phyloP scores from a whole-genome alignment of 1,140 invertebrate genomes.

The Diprion similis region DNA sequence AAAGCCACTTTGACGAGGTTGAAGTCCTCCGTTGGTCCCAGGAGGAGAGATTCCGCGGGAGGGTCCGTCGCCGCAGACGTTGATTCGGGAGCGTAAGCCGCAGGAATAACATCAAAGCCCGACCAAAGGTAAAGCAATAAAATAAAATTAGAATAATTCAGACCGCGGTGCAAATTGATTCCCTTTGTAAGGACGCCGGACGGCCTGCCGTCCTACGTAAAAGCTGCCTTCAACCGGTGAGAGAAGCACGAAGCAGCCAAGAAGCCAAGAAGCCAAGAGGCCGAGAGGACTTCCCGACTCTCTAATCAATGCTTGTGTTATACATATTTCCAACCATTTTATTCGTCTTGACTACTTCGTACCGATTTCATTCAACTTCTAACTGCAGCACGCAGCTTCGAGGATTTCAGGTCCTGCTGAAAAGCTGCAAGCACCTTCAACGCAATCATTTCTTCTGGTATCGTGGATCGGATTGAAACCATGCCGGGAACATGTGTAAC shows the following conservation, averaged over 20 bases:
- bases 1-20: not conserved
- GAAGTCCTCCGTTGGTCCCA: not conserved
- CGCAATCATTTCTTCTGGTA: too few species aligned
- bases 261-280: conserved; percentile 11
- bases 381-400: too few species aligned
- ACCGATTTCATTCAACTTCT: too few species aligned
- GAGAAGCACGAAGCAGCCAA: conserved; percentile 22
- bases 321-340: too few species aligned
- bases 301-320: too few species aligned
- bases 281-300: not conserved
- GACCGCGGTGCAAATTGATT: conserved; percentile 26
- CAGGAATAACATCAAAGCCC: conserved; percentile 29
- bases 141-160: conserved; percentile 30
- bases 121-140: conserved; percentile 15
- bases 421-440: too few species aligned
- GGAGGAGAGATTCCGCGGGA: not conserved
- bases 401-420: too few species aligned
- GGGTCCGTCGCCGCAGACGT: conserved; percentile 6
- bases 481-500: too few species aligned
- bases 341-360: too few species aligned
- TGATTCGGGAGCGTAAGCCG: conserved; percentile 26
- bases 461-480: too few species aligned
- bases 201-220: conserved; percentile 9
- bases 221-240: conserved; percentile 13
- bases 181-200: conserved; percentile 16